Evolutionary conservation across 2,797 vertebrate genomes (phyloP), one percentile per base, ranked within the genome.

Genomic region (Manis pentadactyla): DNA sequence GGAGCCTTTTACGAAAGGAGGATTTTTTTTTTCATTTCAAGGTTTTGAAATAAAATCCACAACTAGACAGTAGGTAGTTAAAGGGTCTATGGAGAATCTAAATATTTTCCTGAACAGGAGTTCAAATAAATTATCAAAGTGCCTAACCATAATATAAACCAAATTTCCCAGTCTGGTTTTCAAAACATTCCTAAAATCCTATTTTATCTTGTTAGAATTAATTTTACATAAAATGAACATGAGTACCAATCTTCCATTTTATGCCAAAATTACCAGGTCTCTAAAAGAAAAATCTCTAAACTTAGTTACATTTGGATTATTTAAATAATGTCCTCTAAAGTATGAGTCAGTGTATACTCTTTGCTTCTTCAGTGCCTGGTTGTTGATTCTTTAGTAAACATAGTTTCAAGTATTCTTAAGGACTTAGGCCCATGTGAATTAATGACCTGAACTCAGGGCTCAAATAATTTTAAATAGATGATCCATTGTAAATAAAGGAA

Each of bases 21-120:
- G 4, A 5, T 66, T 77, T 66, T 79, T 69, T 89, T 71, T 77
- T 17, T 34, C 73, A 49, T 64, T 96, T 95, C 63, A 94, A 71
- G 19, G 19, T 93, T 94, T 95, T 95, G 85, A 91, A 94, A 96
- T 91, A 91, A 96, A 89, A 94, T 86, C 29, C 49, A 79, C 79
- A 82, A 63, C 61, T 66, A 86, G 68, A 95, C n/a, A 94, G 81
- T 55, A 77, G 19, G 23, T 90, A 5, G 46, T 84, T 87, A 89
- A 91, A 31, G 90, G 37, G 2, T 46, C 78, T 75, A 87, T 95
- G 66, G 29, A 94, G 21, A 96, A 88, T 23, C 73, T 83, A 92
- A 86, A 89, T 84, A 71, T 81, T 95, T 93, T 96, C 39, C 39
- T 94, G 61, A 87, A 61, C 21, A 90, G 51, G 78, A 93, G 34